Evolutionary conservation across 2,797 vertebrate species (phyloP).

Genomic region (Siniperca scherzeri): DNA sequence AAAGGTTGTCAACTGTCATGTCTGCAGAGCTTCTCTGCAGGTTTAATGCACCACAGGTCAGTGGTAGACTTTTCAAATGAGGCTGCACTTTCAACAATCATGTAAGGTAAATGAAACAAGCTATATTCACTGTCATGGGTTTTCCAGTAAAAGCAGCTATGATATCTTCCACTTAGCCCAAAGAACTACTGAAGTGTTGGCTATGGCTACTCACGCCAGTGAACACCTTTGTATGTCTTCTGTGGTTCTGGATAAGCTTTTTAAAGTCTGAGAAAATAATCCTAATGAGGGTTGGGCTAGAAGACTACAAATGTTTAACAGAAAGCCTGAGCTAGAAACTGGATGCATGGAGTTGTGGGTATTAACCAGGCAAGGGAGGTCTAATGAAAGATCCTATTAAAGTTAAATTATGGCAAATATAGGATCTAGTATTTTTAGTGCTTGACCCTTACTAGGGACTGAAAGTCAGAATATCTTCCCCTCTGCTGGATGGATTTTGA

Average conservation of each 20-base stretch:
- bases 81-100: not conserved
- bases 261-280: too few relatives aligned
- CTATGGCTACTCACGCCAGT: not conserved
- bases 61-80: not conserved
- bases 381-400: not conserved
- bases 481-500: not conserved
- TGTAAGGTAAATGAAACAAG: not conserved
- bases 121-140: not conserved
- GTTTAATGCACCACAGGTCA: not conserved
- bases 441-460: not conserved
- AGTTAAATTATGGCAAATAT: conserved; percentile 5
- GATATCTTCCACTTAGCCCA: not conserved
- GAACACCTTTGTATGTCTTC: too few relatives aligned
- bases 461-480: not conserved
- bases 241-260: not conserved
- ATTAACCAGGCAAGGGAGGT: not conserved
- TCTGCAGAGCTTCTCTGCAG: not conserved
- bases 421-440: not conserved
- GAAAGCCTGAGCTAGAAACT: not conserved
- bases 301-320: not conserved
- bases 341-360: not conserved
- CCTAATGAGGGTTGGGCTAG: not conserved
- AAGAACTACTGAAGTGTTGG: not conserved
- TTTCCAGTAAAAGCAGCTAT: not conserved
- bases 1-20: not conserved